Conservation (phyloP, 2,888 invertebrate species). For the Hemicrepidius hirtus region DNA sequence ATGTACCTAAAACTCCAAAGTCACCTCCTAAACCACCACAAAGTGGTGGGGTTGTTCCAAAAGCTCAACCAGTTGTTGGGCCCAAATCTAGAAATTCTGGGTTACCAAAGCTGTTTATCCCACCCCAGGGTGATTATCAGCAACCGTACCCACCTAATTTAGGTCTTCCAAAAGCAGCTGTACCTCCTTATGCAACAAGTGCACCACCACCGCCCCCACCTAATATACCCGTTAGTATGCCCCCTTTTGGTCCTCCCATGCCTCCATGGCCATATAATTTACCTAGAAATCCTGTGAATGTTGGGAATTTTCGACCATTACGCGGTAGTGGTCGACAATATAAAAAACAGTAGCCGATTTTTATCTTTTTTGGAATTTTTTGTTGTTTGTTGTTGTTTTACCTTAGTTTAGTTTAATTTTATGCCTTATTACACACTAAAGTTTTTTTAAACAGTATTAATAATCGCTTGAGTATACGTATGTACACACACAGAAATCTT, state of each 20-base stretch:
- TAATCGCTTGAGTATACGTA: constrained; percentile 36
- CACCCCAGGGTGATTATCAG: constrained; percentile 31
- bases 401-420: constrained; percentile 34
- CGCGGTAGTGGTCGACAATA: constrained; percentile 34
- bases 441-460: constrained; percentile 46
- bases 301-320: constrained; percentile 23
- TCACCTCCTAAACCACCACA: constrained; percentile 24
- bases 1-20: constrained; percentile 36
- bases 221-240: constrained; percentile 46
- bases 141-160: constrained; percentile 45
- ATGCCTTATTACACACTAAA: constrained; percentile 31
- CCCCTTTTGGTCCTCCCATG: constrained; percentile 53
- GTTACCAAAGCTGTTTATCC: constrained; percentile 32
- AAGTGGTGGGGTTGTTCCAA: constrained; percentile 43
- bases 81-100: constrained; percentile 32
- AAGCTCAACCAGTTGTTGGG: constrained; percentile 26
- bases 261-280: constrained; percentile 44
- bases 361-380: constrained; percentile 16
- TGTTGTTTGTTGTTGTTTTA: constrained; percentile 49
- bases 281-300: constrained; percentile 27
- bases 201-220: constrained; percentile 35
- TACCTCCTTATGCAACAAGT: constrained; percentile 36
- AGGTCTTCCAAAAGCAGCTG: constrained; percentile 47
- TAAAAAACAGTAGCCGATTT: constrained; percentile 42
- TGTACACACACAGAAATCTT: constrained; percentile 17